Evolutionary conservation across 2,113 vertebrate genomes (phyloP).

Genomic region (Oryctolagus cuniculus): mOryCun1.1 NC_091435.1:157276501-157277000

Average conservation of each 20-base stretch:
- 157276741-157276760: no score
- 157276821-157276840: neutral
- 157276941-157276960: neutral
- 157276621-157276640: neutral
- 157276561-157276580: slow-evolving; percentile 21
- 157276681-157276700: no score
- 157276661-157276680: neutral
- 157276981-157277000: neutral
- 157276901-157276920: neutral
- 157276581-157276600: slow-evolving; percentile 34
- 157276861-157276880: neutral
- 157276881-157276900: slow-evolving; percentile 9
- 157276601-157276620: neutral
- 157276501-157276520: neutral
- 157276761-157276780: no score
- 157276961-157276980: neutral
- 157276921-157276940: neutral
- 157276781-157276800: neutral
- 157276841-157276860: slow-evolving; percentile 11
- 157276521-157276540: slow-evolving; percentile 42
- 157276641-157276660: neutral
- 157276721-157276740: no score
- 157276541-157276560: slow-evolving; percentile 10
- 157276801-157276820: slow-evolving; percentile 1
- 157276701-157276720: no score